Evolutionary conservation across 2,113 vertebrate genomes (phyloP).

Genomic region (Lycocorax pyrrhopterus): DNA sequence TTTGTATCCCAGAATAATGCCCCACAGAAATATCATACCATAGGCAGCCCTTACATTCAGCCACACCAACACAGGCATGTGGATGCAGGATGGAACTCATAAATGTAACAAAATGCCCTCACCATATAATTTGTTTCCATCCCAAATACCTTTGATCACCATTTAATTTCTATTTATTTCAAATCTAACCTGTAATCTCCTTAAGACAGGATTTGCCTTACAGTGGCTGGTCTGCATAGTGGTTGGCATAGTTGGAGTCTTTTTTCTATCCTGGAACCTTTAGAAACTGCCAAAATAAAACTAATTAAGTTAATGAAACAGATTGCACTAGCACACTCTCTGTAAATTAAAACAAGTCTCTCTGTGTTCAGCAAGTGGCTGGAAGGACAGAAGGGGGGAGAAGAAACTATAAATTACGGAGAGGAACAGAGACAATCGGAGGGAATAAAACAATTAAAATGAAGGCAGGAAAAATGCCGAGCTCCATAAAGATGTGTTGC

Average conservation of each 20-base stretch:
- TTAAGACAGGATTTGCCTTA: neutral
- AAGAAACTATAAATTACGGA: neutral
- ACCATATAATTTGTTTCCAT: neutral
- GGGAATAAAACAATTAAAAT: neutral
- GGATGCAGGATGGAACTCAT: neutral
- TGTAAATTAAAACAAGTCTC: neutral
- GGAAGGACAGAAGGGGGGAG: neutral
- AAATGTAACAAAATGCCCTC: neutral
- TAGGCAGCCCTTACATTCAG: neutral
- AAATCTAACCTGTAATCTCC: neutral
- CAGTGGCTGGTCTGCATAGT: neutral
- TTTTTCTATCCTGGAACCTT: neutral
- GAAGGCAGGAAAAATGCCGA: neutral
- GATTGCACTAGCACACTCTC: neutral
- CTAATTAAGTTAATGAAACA: conserved; percentile 13
- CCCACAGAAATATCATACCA: neutral
- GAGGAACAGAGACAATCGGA: neutral
- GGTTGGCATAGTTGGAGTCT: neutral
- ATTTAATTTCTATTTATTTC: conserved; percentile 25
- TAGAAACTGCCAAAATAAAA: conserved; percentile 23
- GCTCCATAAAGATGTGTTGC: neutral
- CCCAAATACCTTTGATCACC: neutral
- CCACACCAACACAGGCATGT: neutral
- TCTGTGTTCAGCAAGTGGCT: neutral
- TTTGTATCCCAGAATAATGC: neutral